These are phyloP conservation scores for Rhamnusium bicolor DNA, from an alignment of 2,888 invertebrate species.

Conservation along the genomic window DNA sequence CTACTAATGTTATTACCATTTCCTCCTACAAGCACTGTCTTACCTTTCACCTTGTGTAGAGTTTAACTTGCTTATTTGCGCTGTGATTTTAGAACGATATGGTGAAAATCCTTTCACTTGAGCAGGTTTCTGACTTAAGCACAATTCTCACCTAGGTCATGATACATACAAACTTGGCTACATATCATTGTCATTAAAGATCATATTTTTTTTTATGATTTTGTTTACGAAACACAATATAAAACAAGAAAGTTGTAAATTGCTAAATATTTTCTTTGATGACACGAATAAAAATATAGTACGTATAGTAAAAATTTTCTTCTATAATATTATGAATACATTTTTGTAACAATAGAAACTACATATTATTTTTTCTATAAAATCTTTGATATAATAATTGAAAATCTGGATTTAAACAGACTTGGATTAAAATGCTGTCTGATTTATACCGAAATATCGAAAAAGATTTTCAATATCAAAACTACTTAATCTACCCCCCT, in stretches of 20 bases:
- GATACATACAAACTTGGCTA: not conserved
- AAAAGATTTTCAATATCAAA: too few species aligned
- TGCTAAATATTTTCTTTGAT: not conserved
- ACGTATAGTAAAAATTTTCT: too few species aligned
- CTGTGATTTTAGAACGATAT: not conserved
- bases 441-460: too few species aligned
- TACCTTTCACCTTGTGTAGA: conserved; percentile 39
- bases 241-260: not conserved
- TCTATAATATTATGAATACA: too few species aligned
- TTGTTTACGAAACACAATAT: not conserved
- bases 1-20: not conserved
- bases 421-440: too few species aligned
- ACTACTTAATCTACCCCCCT: too few species aligned
- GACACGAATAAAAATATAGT: too few species aligned
- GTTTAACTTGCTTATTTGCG: conserved; percentile 8
- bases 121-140: conserved; percentile 21
- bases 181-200: not conserved
- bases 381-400: too few species aligned
- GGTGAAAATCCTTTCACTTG: conserved; percentile 42
- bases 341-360: too few species aligned
- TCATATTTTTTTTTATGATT: not conserved
- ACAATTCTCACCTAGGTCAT: conserved; percentile 32
- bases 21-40: conserved; percentile 7
- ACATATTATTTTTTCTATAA: too few species aligned
- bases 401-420: too few species aligned